Percentiles rank a stretch among this genome's conserved stretches.
phyloP scores from a whole-genome alignment of 2,113 vertebrate species.

The Anguilla rostrata region DNA sequence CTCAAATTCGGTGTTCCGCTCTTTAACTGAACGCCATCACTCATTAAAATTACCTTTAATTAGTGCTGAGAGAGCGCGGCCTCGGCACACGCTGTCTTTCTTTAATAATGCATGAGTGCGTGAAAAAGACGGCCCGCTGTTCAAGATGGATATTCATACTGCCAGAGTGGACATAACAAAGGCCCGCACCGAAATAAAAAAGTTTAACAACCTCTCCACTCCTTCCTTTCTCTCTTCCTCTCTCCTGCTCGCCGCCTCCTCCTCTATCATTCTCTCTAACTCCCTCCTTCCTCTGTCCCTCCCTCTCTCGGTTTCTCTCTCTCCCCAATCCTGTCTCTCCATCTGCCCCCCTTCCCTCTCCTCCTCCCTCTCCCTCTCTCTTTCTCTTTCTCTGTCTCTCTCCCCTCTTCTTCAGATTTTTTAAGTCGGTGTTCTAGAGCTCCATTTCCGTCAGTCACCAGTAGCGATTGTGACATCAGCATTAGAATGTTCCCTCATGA shows the following conservation, averaged over 20 bases:
- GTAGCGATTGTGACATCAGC: no score
- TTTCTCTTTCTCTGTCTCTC: no score
- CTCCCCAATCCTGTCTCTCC: neutral
- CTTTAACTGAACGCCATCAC: no score
- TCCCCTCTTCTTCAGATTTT: no score
- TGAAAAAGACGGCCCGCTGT: no score
- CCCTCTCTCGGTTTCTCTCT: neutral
- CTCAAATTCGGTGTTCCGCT: neutral
- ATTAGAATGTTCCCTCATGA: no score
- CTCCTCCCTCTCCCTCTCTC: no score
- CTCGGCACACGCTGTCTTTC: neutral
- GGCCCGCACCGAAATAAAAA: neutral
- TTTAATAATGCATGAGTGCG: no score
- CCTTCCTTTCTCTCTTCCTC: neutral
- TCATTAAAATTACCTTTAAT: neutral
- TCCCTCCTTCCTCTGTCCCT: neutral
- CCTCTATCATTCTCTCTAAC: neutral
- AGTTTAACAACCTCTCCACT: neutral
- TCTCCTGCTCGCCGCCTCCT: neutral
- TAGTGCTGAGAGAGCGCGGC: neutral
- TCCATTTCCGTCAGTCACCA: no score
- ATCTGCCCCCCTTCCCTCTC: neutral
- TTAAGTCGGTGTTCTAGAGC: no score
- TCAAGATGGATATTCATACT: no score
- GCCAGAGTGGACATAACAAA: no score